Base-by-base conservation (phyloP, 2,797 vertebrate genomes). In the Rhinoraja longicauda region DNA sequence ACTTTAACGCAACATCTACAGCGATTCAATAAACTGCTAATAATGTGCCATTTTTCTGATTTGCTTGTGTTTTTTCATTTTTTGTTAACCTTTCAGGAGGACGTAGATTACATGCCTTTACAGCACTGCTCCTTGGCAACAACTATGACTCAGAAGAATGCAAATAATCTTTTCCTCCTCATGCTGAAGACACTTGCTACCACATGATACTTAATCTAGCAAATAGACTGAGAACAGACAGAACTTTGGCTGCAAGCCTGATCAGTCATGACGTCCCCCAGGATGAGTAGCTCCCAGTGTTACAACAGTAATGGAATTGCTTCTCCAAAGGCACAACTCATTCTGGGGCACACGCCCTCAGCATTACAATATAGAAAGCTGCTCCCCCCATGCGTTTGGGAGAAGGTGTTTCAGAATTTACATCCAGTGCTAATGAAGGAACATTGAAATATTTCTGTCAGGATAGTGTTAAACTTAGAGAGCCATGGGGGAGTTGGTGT, bases 121-220 rank as follows among this genome's bases (percentile, higher is more conserved):
- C 81, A 84, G 26, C 29, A 29, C 29, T 62, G 6, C 29, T 86
- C 82, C 57, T 19, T 7, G 6, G 29, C 84, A 21, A 19, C n/a
- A 88, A 88, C 32, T 19, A 88, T 64, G n/a, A 88, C 21, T 88
- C 59, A 88, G 84, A 64, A 64, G 29, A 64, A 64, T 88, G 84
- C 36, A 62, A 64, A 62, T 86, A 5, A 62, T 88, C 29, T 88
- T n/a, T n/a, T 21, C 62, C 5, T 13, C 26, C 57, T 62, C 82
- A 32, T 59, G 32, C 62, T 88, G 84, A 88, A 88, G 57, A 17
- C 62, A n/a, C 32, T 64, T 88, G 84, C 59, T 64, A 17, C 59
- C 15, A 32, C 32, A 67, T 64, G 26, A 59, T 29, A 26, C 12
- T 77, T 77, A 29, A 77, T 70, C 39, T 39, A 12, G 53, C 10